Evolutionary conservation across 2,113 vertebrate genomes (phyloP).

Genomic region (Ctenomys sociabilis): DNA sequence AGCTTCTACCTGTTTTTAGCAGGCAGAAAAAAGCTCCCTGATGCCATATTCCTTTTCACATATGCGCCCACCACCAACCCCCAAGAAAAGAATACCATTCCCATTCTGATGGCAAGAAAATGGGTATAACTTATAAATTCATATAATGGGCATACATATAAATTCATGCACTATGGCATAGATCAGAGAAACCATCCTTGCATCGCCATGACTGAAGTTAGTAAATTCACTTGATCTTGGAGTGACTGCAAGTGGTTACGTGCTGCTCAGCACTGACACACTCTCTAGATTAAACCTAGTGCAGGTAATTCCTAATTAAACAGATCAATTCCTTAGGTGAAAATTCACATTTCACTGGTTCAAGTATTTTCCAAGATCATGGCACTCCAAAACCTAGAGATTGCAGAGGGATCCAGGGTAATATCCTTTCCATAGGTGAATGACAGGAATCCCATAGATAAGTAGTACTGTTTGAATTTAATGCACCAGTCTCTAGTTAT

Average conservation of each 20-base stretch:
- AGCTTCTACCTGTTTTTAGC: background rate
- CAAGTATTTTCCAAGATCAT: background rate
- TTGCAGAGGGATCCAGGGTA: background rate
- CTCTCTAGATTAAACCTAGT: background rate
- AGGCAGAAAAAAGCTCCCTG: no score
- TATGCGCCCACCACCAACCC: background rate
- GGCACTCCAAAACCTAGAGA: background rate
- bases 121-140: background rate
- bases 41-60: background rate
- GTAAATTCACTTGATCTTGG: background rate
- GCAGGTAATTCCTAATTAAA: background rate
- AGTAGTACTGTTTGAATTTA: background rate
- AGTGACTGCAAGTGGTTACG: background rate
- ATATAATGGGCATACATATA: background rate
- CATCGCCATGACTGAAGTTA: background rate
- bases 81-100: background rate
- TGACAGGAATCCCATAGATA: background rate
- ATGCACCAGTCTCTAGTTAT: background rate
- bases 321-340: background rate
- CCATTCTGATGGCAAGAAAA: background rate
- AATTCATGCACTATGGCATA: background rate
- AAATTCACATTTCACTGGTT: background rate
- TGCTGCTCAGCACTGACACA: background rate
- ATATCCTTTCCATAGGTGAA: background rate
- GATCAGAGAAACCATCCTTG: background rate